Evolutionary conservation across 1,140 invertebrate species (phyloP), one percentile per base, ranked within the genome.

Genomic region (Cecropterus lyciades): DNA sequence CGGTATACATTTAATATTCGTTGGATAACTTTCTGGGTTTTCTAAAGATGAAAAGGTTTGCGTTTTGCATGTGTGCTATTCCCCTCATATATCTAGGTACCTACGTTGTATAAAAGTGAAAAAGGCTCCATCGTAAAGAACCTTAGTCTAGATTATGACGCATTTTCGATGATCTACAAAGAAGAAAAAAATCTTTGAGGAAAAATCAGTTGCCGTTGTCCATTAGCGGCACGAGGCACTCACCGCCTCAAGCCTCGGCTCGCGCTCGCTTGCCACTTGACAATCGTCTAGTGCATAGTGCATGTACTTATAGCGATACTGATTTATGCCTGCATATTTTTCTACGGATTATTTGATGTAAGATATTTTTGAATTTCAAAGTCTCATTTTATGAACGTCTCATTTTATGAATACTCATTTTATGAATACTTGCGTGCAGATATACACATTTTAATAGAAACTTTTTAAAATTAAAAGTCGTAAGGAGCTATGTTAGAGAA

Each of bases 211-310:
- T 55, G 33, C 40, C 33, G 52, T 13, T 40, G 37, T 55, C 15
- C 52, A 55, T 55, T 55, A 55, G 52, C 15, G 52, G 33, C 15
- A 17, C 15, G 15, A 53, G 51, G 51, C 30, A 40, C 51, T 16
- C 51, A 40, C 30, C 14, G 51, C 30, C 27, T 37, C 30, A 5
- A 40, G 51, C 51, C 49, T 51, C 51, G 3, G 49, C 49, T 33
- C 49, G 49, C 6, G 49, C 5, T 52, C 49, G 46, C 46, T 51
- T 14, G 51, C 51, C 51, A 33, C 51, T 53, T 53, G 30, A 40
- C 51, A 40, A 40, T 6, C 49, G 24, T 27, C 51, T 53, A 53
- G 51, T 52, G 51, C 14, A 52, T 52, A 52, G 51, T 53, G 51
- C 51, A 37, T 53, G 51, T 53, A n/a, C 14, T 33, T 33, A 37